phyloP scores from a whole-genome alignment of 1,140 invertebrate species.

The Euborellia annulipes region DNA sequence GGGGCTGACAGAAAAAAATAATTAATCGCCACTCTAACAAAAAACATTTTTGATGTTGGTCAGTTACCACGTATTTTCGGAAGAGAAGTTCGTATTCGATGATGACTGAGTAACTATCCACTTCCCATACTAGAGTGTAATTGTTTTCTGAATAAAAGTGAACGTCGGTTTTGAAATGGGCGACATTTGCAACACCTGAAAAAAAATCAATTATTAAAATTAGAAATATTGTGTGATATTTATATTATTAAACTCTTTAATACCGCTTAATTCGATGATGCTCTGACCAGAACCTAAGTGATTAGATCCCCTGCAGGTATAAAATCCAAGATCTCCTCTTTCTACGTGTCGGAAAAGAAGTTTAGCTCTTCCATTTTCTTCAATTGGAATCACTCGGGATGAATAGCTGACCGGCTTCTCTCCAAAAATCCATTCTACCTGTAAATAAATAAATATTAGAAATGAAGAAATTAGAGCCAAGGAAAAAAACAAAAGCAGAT shows the following conservation, averaged over 20 bases:
- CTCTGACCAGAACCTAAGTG: slow-evolving; percentile 38
- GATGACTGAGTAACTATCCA: slow-evolving; percentile 56
- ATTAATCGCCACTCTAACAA: too few species aligned
- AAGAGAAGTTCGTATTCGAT: slow-evolving; percentile 55
- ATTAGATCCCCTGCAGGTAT: slow-evolving; percentile 61
- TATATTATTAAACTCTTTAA: too few species aligned
- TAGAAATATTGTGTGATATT: too few species aligned
- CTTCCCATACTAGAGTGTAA: slow-evolving; percentile 56
- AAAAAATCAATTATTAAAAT: too few species aligned
- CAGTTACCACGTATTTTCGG: slow-evolving; percentile 19
- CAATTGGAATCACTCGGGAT: slow-evolving; percentile 37
- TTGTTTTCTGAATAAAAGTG: slow-evolving; percentile 27
- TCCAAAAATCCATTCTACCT: slow-evolving; percentile 34
- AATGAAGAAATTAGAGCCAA: too few species aligned
- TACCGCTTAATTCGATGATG: slow-evolving; percentile 34
- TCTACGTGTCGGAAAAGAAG: slow-evolving; percentile 51
- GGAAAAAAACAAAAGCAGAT: too few species aligned
- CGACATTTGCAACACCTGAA: slow-evolving; percentile 39
- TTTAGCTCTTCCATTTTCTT: slow-evolving; percentile 39
- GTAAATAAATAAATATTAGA: background rate
- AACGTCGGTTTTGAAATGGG: slow-evolving; percentile 39
- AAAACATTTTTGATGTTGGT: too few species aligned
- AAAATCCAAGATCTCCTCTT: slow-evolving; percentile 53
- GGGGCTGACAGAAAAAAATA: too few species aligned
- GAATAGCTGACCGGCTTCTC: slow-evolving; percentile 37